phyloP scores from a whole-genome alignment of 2,797 vertebrate species.

The Xenopus petersii region DNA sequence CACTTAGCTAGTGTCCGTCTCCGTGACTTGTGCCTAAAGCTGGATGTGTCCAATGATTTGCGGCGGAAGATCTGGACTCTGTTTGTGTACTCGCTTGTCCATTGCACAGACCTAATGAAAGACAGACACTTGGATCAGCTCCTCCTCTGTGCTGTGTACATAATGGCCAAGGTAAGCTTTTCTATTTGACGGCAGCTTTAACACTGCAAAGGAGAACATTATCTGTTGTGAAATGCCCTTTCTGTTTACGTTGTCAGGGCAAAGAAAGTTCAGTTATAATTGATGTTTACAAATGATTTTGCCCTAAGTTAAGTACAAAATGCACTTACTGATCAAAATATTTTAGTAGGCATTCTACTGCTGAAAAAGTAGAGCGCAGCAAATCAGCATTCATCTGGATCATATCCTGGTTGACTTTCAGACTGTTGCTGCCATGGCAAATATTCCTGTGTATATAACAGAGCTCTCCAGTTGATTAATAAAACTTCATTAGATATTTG shows the following conservation, averaged over 20 bases:
- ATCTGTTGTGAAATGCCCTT: neutral
- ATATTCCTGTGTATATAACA: no score
- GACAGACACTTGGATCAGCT: constrained; percentile 92
- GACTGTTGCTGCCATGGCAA: no score
- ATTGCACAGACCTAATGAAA: constrained; percentile 85
- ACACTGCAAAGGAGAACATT: neutral
- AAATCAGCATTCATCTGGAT: no score
- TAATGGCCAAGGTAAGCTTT: constrained; percentile 84
- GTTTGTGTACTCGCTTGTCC: constrained; percentile 86
- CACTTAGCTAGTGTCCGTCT: constrained; percentile 92
- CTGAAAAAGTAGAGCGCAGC: no score
- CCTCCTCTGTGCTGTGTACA: constrained; percentile 90
- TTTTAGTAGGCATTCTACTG: no score
- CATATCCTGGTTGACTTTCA: no score
- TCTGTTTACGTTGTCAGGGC: neutral
- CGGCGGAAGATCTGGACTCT: constrained; percentile 94
- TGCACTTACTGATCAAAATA: no score
- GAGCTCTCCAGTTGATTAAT: no score
- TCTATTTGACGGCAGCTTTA: no score
- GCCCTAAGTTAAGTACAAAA: no score
- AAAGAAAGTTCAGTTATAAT: neutral
- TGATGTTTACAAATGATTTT: no score
- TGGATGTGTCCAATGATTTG: constrained; percentile 86
- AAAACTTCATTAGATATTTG: no score
- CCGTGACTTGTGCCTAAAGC: constrained; percentile 84